Evolutionary conservation across 2,888 invertebrate species (phyloP).

Genomic region (Epistrophella euchroma): DNA sequence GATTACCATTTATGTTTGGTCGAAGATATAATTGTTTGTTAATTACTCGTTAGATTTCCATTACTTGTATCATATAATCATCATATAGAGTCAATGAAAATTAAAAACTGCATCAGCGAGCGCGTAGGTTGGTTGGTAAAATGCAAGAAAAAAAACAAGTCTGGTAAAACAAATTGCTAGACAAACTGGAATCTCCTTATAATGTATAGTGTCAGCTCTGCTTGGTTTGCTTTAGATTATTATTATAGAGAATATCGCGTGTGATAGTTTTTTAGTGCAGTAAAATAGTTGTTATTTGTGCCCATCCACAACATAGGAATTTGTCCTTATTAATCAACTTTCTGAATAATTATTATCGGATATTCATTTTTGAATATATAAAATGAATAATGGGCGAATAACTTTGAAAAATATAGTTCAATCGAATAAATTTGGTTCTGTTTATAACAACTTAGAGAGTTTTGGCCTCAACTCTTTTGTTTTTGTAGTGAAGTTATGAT

Average conservation of each 20-base stretch:
- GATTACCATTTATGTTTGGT: conserved; percentile 38
- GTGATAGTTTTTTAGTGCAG: background rate
- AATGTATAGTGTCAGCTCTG: conserved; percentile 33
- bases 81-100: conserved; percentile 42
- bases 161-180: conserved; percentile 57
- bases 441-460: background rate
- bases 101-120: conserved; percentile 47
- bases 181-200: conserved; percentile 64
- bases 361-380: background rate
- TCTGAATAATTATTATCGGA: conserved; percentile 18
- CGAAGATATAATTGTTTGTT: conserved; percentile 58
- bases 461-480: conserved; percentile 19
- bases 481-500: background rate
- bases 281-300: conserved; percentile 3
- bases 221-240: conserved; percentile 1
- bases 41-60: conserved; percentile 61
- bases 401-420: background rate
- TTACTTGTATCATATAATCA: conserved; percentile 19
- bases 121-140: conserved; percentile 47
- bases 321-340: conserved; percentile 31
- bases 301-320: conserved; percentile 14
- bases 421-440: background rate
- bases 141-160: conserved; percentile 29
- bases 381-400: background rate
- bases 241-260: conserved; percentile 2